Conservation (phyloP, 2,888 invertebrate genomes). For the Chorisops tibialis region DNA sequence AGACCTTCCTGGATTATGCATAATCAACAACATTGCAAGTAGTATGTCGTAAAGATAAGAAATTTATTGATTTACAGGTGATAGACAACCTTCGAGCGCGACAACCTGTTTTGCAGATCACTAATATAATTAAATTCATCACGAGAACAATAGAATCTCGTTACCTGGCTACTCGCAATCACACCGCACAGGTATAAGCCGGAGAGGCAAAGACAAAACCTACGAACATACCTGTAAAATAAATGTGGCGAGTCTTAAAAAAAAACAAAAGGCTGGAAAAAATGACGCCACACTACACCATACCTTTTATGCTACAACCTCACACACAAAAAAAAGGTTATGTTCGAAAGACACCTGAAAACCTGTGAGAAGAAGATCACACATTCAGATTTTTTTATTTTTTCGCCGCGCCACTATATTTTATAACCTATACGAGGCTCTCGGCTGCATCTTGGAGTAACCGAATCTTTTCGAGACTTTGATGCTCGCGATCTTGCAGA, state of each 20-base stretch:
- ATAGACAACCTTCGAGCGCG: conserved; percentile 13
- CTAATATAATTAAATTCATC: conserved; percentile 4
- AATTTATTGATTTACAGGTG: not conserved
- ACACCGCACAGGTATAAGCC: not conserved
- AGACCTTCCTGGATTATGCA: not conserved
- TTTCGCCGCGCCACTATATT: too few species aligned
- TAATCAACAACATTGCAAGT: not conserved
- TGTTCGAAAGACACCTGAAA: conserved; percentile 21
- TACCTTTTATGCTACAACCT: too few species aligned
- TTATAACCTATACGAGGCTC: too few species aligned
- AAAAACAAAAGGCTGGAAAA: not conserved
- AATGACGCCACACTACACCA: too few species aligned
- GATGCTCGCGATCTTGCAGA: too few species aligned
- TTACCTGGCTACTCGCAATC: too few species aligned
- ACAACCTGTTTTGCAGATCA: conserved; percentile 9
- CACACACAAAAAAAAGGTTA: conserved; percentile 3
- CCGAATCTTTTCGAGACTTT: too few species aligned
- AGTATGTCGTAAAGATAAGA: too few species aligned
- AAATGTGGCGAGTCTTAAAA: too few species aligned
- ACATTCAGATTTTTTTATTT: conserved; percentile 18
- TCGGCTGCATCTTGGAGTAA: too few species aligned
- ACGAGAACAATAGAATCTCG: not conserved
- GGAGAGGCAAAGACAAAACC: not conserved
- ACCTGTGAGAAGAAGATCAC: conserved; percentile 22
- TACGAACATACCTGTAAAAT: too few species aligned